Conservation (phyloP, 2,113 vertebrate genomes). For the Sander vitreus region DNA sequence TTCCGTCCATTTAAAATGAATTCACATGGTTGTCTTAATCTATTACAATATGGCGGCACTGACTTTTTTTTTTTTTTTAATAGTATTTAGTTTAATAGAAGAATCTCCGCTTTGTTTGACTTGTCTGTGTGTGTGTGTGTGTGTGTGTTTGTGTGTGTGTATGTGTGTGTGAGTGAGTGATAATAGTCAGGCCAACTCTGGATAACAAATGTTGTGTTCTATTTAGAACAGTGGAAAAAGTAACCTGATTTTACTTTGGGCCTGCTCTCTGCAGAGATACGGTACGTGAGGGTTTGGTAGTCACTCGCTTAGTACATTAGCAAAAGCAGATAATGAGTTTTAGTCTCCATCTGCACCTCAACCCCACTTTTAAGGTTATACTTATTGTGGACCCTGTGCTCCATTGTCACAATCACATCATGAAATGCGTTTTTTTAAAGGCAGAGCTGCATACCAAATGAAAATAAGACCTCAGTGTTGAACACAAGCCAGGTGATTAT, state of each 20-base stretch:
- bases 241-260: constrained; percentile 18
- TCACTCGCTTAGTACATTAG: neutral
- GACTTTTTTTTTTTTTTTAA: too few relatives aligned
- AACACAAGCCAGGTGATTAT: constrained; percentile 2
- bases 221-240: neutral
- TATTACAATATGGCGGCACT: neutral
- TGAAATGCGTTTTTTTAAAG: constrained; percentile 1
- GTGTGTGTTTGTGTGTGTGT: too few relatives aligned
- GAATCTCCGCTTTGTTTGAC: neutral
- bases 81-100: neutral
- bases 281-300: neutral
- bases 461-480: neutral
- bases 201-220: constrained; percentile 12
- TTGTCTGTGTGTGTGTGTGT: too few relatives aligned
- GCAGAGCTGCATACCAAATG: neutral
- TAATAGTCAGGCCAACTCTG: neutral
- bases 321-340: neutral
- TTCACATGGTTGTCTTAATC: neutral
- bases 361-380: neutral
- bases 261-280: constrained; percentile 26
- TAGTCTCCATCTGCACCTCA: neutral
- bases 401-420: neutral
- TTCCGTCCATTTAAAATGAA: neutral
- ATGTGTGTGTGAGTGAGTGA: too few relatives aligned
- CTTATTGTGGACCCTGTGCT: neutral